Percentiles rank a stretch among this genome's conserved stretches.
Evolutionary conservation across 2,888 invertebrate species (phyloP).

Genomic region (Ophioninae sp.): DNA sequence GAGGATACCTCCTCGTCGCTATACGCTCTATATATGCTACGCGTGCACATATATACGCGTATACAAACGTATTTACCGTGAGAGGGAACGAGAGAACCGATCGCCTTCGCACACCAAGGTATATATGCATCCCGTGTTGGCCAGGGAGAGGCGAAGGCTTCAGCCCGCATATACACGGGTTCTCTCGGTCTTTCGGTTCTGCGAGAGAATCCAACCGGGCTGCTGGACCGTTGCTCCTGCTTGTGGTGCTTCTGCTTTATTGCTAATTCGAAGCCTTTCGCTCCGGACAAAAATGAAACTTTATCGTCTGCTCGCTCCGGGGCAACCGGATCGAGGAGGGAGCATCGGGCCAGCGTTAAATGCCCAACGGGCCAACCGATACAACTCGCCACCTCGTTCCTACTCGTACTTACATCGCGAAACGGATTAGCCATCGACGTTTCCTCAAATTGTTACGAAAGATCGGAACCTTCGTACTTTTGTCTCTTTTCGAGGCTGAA

Average conservation of each 20-base stretch:
- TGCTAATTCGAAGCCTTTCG: conserved; percentile 79
- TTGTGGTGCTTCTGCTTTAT: conserved; percentile 74
- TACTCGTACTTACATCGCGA: conserved; percentile 20
- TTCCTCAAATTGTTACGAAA: not conserved
- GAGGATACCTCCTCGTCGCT: conserved; percentile 59
- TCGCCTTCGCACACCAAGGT: conserved; percentile 43
- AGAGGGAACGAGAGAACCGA: conserved; percentile 61
- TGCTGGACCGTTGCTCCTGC: conserved; percentile 37
- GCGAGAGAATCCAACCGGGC: conserved; percentile 42
- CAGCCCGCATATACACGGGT: conserved; percentile 24
- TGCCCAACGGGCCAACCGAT: conserved; percentile 48
- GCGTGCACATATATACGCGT: conserved; percentile 8
- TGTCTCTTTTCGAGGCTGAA: not conserved
- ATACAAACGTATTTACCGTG: conserved; percentile 2
- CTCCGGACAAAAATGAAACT: conserved; percentile 76
- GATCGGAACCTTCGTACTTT: not conserved
- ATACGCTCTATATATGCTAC: conserved; percentile 14
- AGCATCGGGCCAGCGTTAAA: conserved; percentile 45
- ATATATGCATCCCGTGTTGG: conserved; percentile 59
- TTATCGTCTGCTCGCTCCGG: conserved; percentile 75
- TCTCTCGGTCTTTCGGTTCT: conserved; percentile 32
- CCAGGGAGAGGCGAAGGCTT: conserved; percentile 24
- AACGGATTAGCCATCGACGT: not conserved
- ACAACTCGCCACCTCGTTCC: conserved; percentile 61
- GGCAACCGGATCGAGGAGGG: conserved; percentile 62